Evolutionary conservation across 2,888 invertebrate genomes (phyloP), one percentile per base, ranked within the genome.

Genomic region (Harpalus rubripes): DNA sequence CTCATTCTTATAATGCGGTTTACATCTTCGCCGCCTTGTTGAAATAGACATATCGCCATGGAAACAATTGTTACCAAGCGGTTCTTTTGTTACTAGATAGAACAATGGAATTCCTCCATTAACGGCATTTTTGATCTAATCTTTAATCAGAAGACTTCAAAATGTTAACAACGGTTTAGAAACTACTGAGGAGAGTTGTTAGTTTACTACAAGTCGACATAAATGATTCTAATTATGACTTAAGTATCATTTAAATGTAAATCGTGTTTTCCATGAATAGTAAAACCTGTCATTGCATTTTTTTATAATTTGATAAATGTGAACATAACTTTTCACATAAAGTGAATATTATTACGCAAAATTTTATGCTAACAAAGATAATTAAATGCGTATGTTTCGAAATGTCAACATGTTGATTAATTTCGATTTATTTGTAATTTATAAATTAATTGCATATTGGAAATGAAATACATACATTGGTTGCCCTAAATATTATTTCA

Each of bases 51-150:
- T 80, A 80, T 80, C 63, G 32, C 72, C 68, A 68, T 68, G 44
- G 68, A 81, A 81, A 81, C 81, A 81, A 81, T 81, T 81, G 81
- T 65, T 65, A 65, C 52, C 41, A 44, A 22, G 81, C 81, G 68
- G 81, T 81, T 81, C 81, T 81, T 81, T 81, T 81, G 68, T 68
- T 72, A 52, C 52, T 68, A 63, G 56, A 68, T 74, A 74, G 72
- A 83, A 83, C 83, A 83, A 83, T 83, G 39, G 83, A 26, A 83
- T 82, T 82, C 82, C 56, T 74, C 81, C 59, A 83, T 83, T 83
- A 83, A 83, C 83, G 83, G 83, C 59, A 72, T 72, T 74, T 81
- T 32, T 32, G 5, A 32, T 32, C 10, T 74, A 44, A 74, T 74
- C 72, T 74, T 44, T 18, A 15, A 26, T 7, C 41, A 44, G 44